These are phyloP conservation scores for Morelia viridis DNA, from an alignment of 2,797 vertebrate species.

Conservation along the genomic window DNA sequence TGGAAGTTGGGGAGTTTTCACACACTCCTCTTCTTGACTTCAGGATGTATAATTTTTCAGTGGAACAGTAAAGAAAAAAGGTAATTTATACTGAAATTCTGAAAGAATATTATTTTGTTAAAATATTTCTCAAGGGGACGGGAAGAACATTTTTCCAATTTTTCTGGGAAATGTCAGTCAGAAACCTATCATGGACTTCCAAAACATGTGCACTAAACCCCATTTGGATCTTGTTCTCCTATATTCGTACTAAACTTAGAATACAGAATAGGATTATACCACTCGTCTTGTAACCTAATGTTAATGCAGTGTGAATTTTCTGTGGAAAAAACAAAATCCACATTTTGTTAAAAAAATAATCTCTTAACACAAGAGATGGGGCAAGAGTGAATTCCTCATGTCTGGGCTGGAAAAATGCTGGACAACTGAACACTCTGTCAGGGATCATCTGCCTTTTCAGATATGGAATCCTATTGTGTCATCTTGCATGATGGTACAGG, in stretches of 20 bases:
- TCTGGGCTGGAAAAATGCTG: not conserved
- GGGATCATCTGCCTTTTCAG: not conserved
- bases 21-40: conserved; percentile 11
- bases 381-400: not conserved
- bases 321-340: not conserved
- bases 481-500: not conserved
- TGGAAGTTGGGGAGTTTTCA: conserved; percentile 28
- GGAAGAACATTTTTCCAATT: not conserved
- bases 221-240: not conserved
- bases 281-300: not conserved
- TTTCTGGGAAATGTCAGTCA: no score
- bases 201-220: not conserved
- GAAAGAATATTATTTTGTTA: conserved; percentile 1
- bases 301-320: not conserved
- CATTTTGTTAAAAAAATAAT: not conserved
- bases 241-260: not conserved
- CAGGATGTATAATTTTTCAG: conserved; percentile 43
- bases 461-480: not conserved
- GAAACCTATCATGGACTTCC: not conserved
- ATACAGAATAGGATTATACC: not conserved
- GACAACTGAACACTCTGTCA: not conserved
- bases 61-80: not conserved
- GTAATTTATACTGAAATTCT: not conserved
- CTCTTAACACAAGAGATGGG: not conserved
- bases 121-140: not conserved